Base-by-base conservation (phyloP, 2,888 invertebrate genomes). In the Resseliella maxima region DNA sequence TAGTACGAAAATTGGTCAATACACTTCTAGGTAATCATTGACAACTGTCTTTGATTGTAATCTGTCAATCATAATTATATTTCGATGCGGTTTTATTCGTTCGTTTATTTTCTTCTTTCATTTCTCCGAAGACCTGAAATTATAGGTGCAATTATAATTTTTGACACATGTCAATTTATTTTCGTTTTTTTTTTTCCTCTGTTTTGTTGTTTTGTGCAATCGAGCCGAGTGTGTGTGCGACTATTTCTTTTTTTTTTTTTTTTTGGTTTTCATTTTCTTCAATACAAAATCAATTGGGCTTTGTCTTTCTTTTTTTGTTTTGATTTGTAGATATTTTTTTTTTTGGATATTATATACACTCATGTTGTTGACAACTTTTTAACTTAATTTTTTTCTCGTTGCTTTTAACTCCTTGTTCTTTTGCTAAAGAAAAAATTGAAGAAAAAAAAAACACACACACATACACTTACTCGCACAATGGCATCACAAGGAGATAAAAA, bases 111-210 rank as follows among this genome's bases (percentile, higher is more conserved):
- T 35, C 31, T 31, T 35, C 72, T 15, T 5, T 59, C 5, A 24
- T 27, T n/a, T 72, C 31, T 72, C 2, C 12, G 31, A 27, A 72
- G 15, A 50, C 12, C 18, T 64, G 31, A 35, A 81, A 41, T 41
- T 41, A 83, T 41, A 38, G 24, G 41, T 83, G 41, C 83, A 83
- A 83, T 83, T 83, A 83, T 83, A 38, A 83, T 83, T 83, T 83
- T 83, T 83, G 83, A 83, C 83, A 83, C 41, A 83, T 83, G 83
- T 83, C 83, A 83, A 72, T 72, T 72, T 72, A 72, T 35, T 72
- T 35, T 72, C n/a, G n/a, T n/a, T n/a, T n/a, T n/a, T n/a, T n/a
- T n/a, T n/a, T n/a, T n/a, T n/a, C n/a, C n/a, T n/a, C n/a, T n/a
- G n/a, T n/a, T n/a, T n/a, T n/a, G n/a, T 31, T 72, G 72, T 35